phyloP scores from a whole-genome alignment of 2,113 vertebrate genomes.

The Orycteropus afer region DNA sequence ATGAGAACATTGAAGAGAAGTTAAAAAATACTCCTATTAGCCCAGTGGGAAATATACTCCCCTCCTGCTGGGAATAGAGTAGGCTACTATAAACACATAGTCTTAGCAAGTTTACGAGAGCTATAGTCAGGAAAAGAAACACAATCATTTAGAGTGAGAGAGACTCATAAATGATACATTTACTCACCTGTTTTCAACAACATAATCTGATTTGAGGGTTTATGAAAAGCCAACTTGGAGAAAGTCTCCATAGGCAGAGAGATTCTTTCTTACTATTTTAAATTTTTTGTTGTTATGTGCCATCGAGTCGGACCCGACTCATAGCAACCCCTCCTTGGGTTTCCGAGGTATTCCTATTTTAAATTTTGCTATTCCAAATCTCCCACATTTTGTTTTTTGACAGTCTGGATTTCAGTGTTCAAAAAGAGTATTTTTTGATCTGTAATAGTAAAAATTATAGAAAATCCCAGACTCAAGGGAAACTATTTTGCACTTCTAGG shows the following conservation, averaged over 20 bases:
- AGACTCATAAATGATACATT: not conserved
- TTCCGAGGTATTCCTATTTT: no score
- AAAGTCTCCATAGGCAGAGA: not conserved
- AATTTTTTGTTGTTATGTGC: no score
- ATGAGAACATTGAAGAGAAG: not conserved
- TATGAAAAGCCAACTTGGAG: not conserved
- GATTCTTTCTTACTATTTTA: not conserved
- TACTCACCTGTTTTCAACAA: conserved; percentile 22
- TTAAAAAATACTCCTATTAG: not conserved
- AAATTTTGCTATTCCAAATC: not conserved
- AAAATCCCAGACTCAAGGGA: not conserved
- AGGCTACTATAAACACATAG: not conserved
- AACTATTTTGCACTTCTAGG: not conserved
- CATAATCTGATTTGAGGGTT: not conserved
- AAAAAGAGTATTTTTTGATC: not conserved
- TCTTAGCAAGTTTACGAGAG: not conserved
- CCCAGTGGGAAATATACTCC: not conserved
- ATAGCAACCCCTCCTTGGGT: no score
- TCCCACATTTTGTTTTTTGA: not conserved
- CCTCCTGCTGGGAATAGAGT: not conserved
- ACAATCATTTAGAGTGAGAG: not conserved
- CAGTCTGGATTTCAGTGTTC: not conserved
- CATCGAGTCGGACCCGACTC: no score
- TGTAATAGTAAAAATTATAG: not conserved
- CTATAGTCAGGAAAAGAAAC: not conserved